Evolutionary conservation across 1,140 invertebrate species (phyloP).

Genomic region (honey bee (Apis mellifera)): DNA sequence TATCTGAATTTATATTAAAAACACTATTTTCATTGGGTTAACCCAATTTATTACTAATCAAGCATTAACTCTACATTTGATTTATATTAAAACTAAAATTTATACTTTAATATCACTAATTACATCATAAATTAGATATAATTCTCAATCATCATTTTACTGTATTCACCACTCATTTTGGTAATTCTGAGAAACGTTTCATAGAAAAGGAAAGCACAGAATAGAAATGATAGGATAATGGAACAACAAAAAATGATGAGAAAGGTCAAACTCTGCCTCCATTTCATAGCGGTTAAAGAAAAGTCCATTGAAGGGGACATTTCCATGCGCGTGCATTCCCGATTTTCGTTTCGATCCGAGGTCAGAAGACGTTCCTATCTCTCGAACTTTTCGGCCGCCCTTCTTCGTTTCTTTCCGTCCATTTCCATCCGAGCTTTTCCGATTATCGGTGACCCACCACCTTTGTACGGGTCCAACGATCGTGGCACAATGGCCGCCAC

Average conservation of each 20-base stretch:
- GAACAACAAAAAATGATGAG: neutral
- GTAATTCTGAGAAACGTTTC: no score
- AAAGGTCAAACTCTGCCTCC: conserved; percentile 22
- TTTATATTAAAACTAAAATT: no score
- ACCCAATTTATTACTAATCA: no score
- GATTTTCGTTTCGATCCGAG: conserved; percentile 41
- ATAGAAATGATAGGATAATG: neutral
- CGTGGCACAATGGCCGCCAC: conserved; percentile 51
- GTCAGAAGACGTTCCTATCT: conserved; percentile 31
- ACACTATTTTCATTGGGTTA: no score
- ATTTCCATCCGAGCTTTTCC: conserved; percentile 54
- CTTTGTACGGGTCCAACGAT: conserved; percentile 55
- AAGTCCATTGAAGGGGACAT: conserved; percentile 19
- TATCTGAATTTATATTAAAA: no score
- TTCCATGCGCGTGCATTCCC: conserved; percentile 38
- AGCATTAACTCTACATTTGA: no score
- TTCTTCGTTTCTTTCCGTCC: conserved; percentile 38
- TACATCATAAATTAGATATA: no score
- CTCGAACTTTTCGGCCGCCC: conserved; percentile 9
- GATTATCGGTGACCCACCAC: conserved; percentile 59
- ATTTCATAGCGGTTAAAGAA: neutral
- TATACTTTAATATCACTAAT: no score
- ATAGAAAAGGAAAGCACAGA: no score
- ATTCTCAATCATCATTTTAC: neutral
- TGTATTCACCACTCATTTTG: neutral